These are phyloP conservation scores for Caenorhabditis zanzibari DNA, from an alignment of 2,888 invertebrate species.

Conservation along the genomic window DNA sequence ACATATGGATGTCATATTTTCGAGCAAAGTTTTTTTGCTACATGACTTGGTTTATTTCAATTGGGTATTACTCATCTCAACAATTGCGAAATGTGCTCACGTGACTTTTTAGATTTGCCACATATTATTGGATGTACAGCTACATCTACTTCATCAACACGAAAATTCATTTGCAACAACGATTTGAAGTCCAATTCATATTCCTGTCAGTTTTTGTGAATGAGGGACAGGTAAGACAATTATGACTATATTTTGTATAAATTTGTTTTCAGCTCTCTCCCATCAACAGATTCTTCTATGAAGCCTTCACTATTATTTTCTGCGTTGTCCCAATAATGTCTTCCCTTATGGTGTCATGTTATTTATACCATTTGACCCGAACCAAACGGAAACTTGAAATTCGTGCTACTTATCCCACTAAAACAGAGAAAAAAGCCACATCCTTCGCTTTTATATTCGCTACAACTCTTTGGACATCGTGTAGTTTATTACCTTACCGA, in stretches of 20 bases:
- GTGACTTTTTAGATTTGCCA: slow-evolving; percentile 75
- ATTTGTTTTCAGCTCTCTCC: slow-evolving; percentile 73
- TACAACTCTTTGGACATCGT: slow-evolving; percentile 32
- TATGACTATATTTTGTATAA: not conserved
- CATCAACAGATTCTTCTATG: slow-evolving; percentile 81
- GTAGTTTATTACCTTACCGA: slow-evolving; percentile 81
- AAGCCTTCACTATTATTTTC: slow-evolving; percentile 80
- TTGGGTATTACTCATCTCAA: slow-evolving; percentile 69
- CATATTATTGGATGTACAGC: slow-evolving; percentile 80
- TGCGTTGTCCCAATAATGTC: slow-evolving; percentile 82
- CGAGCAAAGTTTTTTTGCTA: slow-evolving; percentile 78
- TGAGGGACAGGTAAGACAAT: slow-evolving; percentile 14
- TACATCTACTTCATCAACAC: slow-evolving; percentile 37
- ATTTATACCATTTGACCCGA: slow-evolving; percentile 78
- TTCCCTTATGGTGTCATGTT: slow-evolving; percentile 81
- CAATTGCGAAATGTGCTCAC: not conserved
- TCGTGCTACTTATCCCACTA: not conserved
- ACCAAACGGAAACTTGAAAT: slow-evolving; percentile 70
- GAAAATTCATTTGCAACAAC: slow-evolving; percentile 19
- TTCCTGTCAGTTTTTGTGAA: slow-evolving; percentile 43
- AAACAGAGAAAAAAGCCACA: slow-evolving; percentile 67
- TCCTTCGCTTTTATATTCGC: not conserved
- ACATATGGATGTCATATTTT: slow-evolving; percentile 80
- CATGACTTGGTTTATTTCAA: slow-evolving; percentile 79
- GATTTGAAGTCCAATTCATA: slow-evolving; percentile 26